A percentile compares a stretch with the other conserved stretches of the same genome.
phyloP scores from a whole-genome alignment of 1,140 invertebrate genomes.

The Euwallacea similis region DNA sequence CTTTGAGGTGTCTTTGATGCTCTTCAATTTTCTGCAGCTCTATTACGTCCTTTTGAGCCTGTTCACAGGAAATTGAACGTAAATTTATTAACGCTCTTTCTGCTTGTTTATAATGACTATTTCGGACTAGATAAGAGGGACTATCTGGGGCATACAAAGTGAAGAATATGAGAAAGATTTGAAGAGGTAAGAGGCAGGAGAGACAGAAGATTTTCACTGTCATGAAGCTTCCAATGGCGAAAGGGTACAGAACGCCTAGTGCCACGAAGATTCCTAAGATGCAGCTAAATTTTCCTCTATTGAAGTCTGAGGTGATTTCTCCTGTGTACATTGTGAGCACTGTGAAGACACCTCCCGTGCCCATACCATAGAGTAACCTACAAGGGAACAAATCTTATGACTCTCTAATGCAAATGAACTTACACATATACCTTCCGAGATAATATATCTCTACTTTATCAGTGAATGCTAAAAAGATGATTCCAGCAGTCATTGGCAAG shows the following conservation, averaged over 20 bases:
- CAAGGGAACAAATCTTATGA: slow-evolving; percentile 46
- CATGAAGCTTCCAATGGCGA: slow-evolving; percentile 62
- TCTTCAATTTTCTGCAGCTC: slow-evolving; percentile 25
- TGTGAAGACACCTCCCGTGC: slow-evolving; percentile 55
- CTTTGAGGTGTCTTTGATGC: slow-evolving; percentile 46
- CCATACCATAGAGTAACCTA: slow-evolving; percentile 54
- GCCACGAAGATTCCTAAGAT: slow-evolving; percentile 43
- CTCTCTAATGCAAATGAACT: background rate
- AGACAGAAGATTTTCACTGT: slow-evolving; percentile 60
- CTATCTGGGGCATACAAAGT: slow-evolving; percentile 66
- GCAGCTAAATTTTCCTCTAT: slow-evolving; percentile 44
- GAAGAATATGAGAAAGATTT: slow-evolving; percentile 60
- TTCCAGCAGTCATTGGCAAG: slow-evolving; percentile 35
- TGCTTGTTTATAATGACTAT: slow-evolving; percentile 62
- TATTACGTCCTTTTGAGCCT: slow-evolving; percentile 27
- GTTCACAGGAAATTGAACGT: slow-evolving; percentile 59
- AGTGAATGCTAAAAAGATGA: slow-evolving; percentile 48
- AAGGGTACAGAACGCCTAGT: slow-evolving; percentile 52
- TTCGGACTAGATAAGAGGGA: slow-evolving; percentile 69
- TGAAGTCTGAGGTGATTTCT: slow-evolving; percentile 55
- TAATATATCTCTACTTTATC: slow-evolving; percentile 47
- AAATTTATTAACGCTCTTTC: slow-evolving; percentile 64
- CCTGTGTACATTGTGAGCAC: slow-evolving; percentile 58
- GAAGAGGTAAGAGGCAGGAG: slow-evolving; percentile 54
- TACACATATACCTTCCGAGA: slow-evolving; percentile 41